A percentile compares a stretch with the other conserved stretches of the same genome.
Conservation (phyloP, 2,113 vertebrate genomes). For the Mixornis gularis region DNA sequence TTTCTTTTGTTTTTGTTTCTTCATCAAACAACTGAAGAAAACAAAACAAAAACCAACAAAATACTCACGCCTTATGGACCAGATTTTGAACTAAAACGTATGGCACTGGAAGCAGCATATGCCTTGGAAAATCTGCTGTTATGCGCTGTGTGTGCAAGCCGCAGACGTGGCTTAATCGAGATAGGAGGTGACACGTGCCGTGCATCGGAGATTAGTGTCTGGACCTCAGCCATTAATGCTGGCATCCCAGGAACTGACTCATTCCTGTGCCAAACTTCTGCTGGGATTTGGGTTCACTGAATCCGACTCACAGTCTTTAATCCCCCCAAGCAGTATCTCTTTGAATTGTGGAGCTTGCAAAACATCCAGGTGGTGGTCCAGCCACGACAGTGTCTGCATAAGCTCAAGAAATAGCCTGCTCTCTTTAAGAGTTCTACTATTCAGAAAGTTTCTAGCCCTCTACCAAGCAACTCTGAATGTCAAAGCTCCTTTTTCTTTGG, state of each 20-base stretch:
- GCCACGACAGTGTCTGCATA: neutral
- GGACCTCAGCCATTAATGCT: constrained; percentile 71
- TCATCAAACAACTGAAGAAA: neutral
- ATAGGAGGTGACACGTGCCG: constrained; percentile 65
- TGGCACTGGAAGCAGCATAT: constrained; percentile 4
- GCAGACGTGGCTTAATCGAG: constrained; percentile 67
- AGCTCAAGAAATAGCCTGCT: neutral
- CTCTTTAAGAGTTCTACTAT: neutral
- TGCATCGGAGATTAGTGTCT: constrained; percentile 71
- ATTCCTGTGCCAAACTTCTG: constrained; percentile 74
- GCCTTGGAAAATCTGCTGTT: constrained; percentile 52
- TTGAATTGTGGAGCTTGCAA: constrained; percentile 39
- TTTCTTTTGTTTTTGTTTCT: neutral
- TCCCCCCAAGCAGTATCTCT: constrained; percentile 43
- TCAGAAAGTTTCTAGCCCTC: neutral
- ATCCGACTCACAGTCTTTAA: constrained; percentile 61
- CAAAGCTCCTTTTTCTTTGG: neutral
- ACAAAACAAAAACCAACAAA: neutral
- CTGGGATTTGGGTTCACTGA: constrained; percentile 68
- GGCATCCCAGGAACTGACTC: constrained; percentile 65
- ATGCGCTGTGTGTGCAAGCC: constrained; percentile 8
- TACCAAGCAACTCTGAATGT: neutral
- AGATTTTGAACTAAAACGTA: constrained; percentile 29
- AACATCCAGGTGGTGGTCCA: constrained; percentile 56
- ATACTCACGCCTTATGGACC: neutral